Percentiles rank a stretch among this genome's conserved stretches.
These are phyloP conservation scores for Misgurnus mizolepis DNA, from an alignment of 2,113 vertebrate genomes.

Conservation along the genomic window DNA sequence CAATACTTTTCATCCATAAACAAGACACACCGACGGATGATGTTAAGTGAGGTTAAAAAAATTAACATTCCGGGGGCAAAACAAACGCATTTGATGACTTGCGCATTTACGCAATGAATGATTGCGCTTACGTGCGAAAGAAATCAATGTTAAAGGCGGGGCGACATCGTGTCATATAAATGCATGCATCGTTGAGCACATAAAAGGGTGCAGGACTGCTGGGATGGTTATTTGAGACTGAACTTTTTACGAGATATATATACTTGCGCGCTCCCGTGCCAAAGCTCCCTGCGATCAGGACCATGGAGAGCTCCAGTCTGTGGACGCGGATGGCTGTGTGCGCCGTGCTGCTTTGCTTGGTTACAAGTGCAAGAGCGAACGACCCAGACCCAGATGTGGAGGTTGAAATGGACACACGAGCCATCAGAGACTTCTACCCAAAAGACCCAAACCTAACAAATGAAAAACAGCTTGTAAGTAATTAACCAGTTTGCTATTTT, in stretches of 20 bases:
- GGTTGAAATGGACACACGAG: constrained; percentile 69
- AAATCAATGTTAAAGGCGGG: constrained; percentile 57
- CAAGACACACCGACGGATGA: constrained; percentile 17
- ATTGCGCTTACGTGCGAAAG: constrained; percentile 59
- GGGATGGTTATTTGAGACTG: constrained; percentile 35
- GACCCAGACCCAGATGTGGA: constrained; percentile 61
- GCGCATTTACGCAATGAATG: constrained; percentile 56
- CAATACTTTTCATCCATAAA: background rate
- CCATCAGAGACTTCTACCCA: constrained; percentile 68
- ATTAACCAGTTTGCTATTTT: constrained; percentile 10
- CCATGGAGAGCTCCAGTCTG: constrained; percentile 68
- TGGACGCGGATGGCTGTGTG: constrained; percentile 66
- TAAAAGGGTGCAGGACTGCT: constrained; percentile 51
- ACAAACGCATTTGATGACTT: constrained; percentile 51
- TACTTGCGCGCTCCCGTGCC: constrained; percentile 11
- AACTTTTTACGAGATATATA: constrained; percentile 22
- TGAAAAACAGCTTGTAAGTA: constrained; percentile 74
- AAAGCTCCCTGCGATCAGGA: constrained; percentile 50
- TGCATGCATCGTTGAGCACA: constrained; percentile 40
- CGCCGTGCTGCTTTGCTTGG: constrained; percentile 67
- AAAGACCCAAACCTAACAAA: constrained; percentile 71
- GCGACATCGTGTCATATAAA: constrained; percentile 44
- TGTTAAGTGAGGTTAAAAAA: background rate
- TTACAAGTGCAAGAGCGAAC: constrained; percentile 58
- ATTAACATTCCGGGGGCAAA: constrained; percentile 27